A percentile compares a stretch with the other conserved stretches of the same genome.
phyloP scores from a whole-genome alignment of 2,113 vertebrate genomes.

The Pedetes capensis region DNA sequence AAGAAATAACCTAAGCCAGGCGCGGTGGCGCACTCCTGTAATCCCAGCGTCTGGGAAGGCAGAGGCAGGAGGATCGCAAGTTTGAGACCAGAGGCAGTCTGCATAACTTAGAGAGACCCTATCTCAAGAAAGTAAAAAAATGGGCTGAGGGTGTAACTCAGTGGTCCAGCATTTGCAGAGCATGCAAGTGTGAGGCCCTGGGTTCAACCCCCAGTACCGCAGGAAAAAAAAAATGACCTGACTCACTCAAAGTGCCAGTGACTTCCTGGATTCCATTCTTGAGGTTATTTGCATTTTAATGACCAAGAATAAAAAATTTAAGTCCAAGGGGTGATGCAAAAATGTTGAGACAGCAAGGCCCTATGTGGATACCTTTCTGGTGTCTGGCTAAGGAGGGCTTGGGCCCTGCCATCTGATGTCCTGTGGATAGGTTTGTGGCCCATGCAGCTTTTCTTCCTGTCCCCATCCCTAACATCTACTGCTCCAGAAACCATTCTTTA shows the following conservation, averaged over 20 bases:
- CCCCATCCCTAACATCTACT: background rate
- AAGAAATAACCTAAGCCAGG: constrained; percentile 35
- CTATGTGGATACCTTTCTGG: background rate
- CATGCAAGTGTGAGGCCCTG: too few relatives aligned
- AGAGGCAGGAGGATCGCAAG: too few relatives aligned
- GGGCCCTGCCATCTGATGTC: background rate
- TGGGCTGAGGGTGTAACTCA: too few relatives aligned
- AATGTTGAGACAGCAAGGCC: background rate
- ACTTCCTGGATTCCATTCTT: constrained; percentile 25
- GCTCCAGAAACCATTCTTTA: background rate
- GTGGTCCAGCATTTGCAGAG: too few relatives aligned
- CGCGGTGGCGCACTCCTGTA: too few relatives aligned
- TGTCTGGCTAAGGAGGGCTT: background rate
- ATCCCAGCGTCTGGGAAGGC: too few relatives aligned
- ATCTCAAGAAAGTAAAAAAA: too few relatives aligned
- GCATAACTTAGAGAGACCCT: too few relatives aligned
- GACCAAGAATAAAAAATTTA: constrained; percentile 3
- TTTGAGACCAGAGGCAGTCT: too few relatives aligned
- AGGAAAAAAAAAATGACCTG: too few relatives aligned
- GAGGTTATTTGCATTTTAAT: constrained; percentile 51
- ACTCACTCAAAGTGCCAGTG: background rate
- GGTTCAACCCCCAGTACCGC: too few relatives aligned
- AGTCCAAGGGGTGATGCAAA: background rate
- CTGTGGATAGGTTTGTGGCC: background rate
- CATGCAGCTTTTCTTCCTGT: background rate